Conservation (phyloP, 2,113 vertebrate genomes). For the Rhinoptilus africanus region DNA sequence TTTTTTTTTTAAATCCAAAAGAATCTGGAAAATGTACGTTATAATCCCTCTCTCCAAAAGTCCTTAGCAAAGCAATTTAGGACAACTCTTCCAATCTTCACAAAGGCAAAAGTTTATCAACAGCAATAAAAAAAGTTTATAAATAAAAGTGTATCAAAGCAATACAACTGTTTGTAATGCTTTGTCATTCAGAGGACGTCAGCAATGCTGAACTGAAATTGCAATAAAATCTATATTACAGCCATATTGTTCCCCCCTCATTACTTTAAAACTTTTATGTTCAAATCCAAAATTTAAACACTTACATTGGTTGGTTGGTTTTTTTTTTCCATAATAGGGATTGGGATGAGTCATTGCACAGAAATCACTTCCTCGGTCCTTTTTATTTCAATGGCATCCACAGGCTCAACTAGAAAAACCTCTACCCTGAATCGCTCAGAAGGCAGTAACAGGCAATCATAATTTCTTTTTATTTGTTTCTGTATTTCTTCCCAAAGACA, state of each 20-base stretch:
- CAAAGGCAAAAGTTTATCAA: constrained; percentile 13
- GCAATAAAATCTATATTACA: constrained; percentile 37
- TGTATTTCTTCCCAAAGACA: not conserved
- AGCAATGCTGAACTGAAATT: not conserved
- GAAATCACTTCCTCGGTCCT: not conserved
- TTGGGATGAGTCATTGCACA: not conserved
- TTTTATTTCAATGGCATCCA: not conserved
- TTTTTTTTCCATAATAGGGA: not conserved
- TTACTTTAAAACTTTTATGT: not conserved
- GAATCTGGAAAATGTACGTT: not conserved
- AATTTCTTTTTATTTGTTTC: not conserved
- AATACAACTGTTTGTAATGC: not conserved
- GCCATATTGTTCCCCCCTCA: not conserved
- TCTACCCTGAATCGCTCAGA: not conserved
- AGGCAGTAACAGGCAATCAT: not conserved
- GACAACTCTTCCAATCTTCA: not conserved
- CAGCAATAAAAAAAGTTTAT: not conserved
- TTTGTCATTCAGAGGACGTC: not conserved
- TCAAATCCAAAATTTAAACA: constrained; percentile 3
- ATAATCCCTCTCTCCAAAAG: not conserved
- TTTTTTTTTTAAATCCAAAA: not conserved
- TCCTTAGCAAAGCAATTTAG: not conserved
- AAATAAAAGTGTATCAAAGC: not conserved
- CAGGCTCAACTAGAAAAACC: not conserved
- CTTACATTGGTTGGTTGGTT: not conserved